These are phyloP conservation scores for Pelecanoides urinatrix DNA, from an alignment of 2,113 vertebrate species.

Conservation along the genomic window DNA sequence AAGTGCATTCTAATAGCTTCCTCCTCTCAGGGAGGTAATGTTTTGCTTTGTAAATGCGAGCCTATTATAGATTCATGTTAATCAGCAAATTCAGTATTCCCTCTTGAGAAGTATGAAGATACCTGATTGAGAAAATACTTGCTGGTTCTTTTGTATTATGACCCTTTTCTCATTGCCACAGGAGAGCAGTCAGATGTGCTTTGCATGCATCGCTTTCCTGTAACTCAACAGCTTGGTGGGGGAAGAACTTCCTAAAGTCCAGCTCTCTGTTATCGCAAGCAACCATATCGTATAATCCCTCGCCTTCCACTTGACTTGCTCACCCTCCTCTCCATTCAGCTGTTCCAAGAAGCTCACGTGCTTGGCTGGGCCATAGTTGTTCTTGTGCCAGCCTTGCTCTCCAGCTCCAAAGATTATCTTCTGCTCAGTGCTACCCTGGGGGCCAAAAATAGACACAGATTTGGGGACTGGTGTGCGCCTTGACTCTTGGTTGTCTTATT, in stretches of 20 bases:
- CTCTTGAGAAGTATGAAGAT: neutral
- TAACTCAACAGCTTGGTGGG: neutral
- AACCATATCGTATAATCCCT: neutral
- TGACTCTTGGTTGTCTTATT: neutral
- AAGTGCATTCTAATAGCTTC: constrained; percentile 25
- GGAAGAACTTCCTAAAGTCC: neutral
- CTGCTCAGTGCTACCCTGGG: no score
- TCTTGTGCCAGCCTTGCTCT: neutral
- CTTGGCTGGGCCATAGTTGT: neutral
- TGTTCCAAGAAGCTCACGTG: neutral
- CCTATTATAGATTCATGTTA: neutral
- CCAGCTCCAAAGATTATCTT: neutral
- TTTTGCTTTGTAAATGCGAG: constrained; percentile 14
- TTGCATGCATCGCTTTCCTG: neutral
- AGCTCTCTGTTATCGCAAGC: neutral
- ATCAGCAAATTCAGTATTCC: neutral
- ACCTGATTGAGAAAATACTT: neutral
- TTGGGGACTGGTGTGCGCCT: neutral
- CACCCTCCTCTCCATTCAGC: neutral
- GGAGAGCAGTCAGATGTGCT: neutral
- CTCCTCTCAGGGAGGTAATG: constrained; percentile 26
- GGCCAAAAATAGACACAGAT: neutral
- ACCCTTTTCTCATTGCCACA: neutral
- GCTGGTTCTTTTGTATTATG: neutral
- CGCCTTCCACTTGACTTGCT: neutral